These are phyloP conservation scores for Gymnopithys bicolor DNA, from an alignment of 2,797 vertebrate genomes.

Conservation along the genomic window DNA sequence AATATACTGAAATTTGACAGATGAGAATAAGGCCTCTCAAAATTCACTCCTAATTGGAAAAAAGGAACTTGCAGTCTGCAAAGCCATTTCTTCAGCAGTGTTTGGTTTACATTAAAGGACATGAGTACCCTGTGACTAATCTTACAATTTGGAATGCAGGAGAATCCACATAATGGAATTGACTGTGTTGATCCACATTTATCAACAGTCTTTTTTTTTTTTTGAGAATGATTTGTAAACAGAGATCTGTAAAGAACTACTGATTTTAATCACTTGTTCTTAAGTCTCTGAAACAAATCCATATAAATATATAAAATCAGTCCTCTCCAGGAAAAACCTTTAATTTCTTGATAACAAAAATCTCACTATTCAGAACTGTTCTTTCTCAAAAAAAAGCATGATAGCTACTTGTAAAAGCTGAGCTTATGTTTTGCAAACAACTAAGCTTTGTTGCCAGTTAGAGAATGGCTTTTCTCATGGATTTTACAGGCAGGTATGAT, in stretches of 20 bases:
- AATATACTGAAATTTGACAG: not conserved
- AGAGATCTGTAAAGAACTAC: not conserved
- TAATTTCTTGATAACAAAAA: not conserved
- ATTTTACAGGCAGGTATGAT: not conserved
- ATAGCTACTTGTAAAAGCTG: not conserved
- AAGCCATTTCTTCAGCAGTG: not conserved
- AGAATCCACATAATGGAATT: not conserved
- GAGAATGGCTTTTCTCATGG: not conserved
- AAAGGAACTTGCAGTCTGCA: not conserved
- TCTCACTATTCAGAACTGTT: not conserved
- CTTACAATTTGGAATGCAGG: not conserved
- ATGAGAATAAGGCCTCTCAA: constrained; percentile 12
- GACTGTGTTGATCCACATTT: not conserved
- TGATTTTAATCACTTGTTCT: not conserved
- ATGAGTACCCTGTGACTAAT: not conserved
- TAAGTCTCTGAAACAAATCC: not conserved
- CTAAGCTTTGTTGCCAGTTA: not conserved
- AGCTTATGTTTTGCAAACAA: not conserved
- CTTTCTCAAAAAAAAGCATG: not conserved
- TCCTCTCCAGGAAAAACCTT: not conserved
- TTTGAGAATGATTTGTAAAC: not conserved
- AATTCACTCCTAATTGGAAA: not conserved
- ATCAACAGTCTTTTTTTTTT: not conserved
- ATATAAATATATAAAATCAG: not conserved
- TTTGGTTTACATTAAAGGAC: not conserved